Conservation (phyloP, 2,113 vertebrate species). For the Suricata suricatta region DNA sequence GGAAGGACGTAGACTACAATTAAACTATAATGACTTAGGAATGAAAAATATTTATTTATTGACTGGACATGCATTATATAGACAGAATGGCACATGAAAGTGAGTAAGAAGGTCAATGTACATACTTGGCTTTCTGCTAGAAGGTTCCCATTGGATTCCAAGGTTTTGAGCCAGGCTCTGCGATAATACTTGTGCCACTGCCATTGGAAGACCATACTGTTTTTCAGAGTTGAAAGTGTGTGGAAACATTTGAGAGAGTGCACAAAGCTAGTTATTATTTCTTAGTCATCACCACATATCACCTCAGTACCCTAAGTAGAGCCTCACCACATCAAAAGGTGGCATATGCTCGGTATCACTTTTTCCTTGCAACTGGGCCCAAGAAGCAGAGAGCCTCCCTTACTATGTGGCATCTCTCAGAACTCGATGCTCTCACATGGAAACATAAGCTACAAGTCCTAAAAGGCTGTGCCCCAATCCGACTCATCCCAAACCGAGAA, state of each 20-base stretch:
- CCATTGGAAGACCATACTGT: slow-evolving; percentile 92
- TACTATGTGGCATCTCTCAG: not conserved
- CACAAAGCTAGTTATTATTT: slow-evolving; percentile 76
- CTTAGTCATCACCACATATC: slow-evolving; percentile 42
- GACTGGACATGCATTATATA: slow-evolving; percentile 32
- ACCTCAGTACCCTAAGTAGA: slow-evolving; percentile 51
- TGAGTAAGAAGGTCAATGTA: slow-evolving; percentile 66
- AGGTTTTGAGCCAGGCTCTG: slow-evolving; percentile 98
- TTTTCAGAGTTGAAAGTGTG: slow-evolving; percentile 78
- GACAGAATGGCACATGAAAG: slow-evolving; percentile 40
- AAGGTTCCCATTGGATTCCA: slow-evolving; percentile 97
- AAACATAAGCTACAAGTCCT: not conserved
- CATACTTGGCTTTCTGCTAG: slow-evolving; percentile 93
- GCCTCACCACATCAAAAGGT: slow-evolving; percentile 26
- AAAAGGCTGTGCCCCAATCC: not conserved
- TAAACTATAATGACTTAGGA: not conserved
- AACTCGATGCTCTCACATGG: not conserved
- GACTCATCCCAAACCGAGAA: not conserved
- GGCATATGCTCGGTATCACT: not conserved
- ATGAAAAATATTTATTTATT: not conserved
- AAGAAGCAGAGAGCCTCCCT: slow-evolving; percentile 38
- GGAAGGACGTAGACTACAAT: not conserved
- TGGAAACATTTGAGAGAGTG: slow-evolving; percentile 77
- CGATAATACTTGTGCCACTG: slow-evolving; percentile 92
- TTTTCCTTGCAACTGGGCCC: not conserved